Evolutionary conservation across 2,113 vertebrate species (phyloP).

Genomic region (Stercorarius parasiticus): DNA sequence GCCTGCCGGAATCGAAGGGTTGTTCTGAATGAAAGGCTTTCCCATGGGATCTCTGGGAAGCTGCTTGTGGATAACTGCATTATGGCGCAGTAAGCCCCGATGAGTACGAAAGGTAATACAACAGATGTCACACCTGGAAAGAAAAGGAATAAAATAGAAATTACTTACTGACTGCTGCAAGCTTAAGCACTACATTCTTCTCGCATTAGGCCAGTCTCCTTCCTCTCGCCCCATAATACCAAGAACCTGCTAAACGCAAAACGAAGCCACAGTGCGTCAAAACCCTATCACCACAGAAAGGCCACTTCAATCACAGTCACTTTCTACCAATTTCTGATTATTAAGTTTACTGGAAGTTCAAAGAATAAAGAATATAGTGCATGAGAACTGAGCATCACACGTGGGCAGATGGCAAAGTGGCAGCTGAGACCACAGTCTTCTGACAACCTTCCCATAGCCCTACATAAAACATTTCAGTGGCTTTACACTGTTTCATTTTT

Average conservation of each 20-base stretch:
- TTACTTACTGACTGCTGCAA: background rate
- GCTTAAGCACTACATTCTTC: background rate
- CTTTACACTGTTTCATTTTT: background rate
- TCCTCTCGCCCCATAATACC: background rate
- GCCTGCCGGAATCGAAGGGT: conserved; percentile 93
- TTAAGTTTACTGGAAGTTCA: background rate
- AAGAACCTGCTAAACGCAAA: background rate
- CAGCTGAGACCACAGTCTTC: background rate
- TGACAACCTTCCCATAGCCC: background rate
- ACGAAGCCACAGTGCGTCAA: background rate
- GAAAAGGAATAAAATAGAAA: background rate
- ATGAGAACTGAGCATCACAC: background rate
- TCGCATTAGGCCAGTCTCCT: background rate
- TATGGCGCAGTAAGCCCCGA: conserved; percentile 91
- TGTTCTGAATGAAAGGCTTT: conserved; percentile 96
- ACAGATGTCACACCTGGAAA: conserved; percentile 89
- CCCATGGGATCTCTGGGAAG: conserved; percentile 90
- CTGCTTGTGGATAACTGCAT: conserved; percentile 90
- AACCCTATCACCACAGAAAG: background rate
- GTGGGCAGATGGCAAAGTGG: fast-evolving
- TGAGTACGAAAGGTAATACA: conserved; percentile 94
- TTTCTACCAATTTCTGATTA: background rate
- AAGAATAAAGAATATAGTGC: background rate
- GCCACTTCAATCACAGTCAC: background rate
- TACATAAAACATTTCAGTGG: background rate